phyloP scores from a whole-genome alignment of 2,113 vertebrate genomes.

The Neopipo cinnamomea region DNA sequence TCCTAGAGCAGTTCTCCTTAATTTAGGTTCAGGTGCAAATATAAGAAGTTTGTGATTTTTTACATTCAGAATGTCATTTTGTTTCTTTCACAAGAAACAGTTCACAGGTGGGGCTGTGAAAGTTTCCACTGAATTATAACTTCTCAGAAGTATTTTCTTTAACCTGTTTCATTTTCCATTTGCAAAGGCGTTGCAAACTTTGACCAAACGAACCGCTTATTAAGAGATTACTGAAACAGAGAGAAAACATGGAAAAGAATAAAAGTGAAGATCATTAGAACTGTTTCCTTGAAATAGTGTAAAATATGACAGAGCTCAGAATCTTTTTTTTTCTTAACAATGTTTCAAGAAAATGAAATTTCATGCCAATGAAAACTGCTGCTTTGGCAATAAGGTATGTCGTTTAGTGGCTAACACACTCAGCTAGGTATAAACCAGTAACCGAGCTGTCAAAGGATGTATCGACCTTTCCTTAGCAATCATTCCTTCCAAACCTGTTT shows the following conservation, averaged over 20 bases:
- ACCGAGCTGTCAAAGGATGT: neutral
- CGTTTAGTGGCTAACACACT: neutral
- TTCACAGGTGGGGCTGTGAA: neutral
- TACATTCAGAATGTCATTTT: neutral
- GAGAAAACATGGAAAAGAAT: neutral
- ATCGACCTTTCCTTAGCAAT: neutral
- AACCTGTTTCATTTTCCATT: neutral
- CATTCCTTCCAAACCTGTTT: conserved; percentile 1
- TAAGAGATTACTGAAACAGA: neutral
- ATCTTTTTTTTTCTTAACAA: neutral
- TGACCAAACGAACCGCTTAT: neutral
- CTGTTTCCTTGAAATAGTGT: neutral
- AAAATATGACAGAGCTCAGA: neutral
- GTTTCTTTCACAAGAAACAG: neutral
- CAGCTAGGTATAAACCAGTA: neutral
- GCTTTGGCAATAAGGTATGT: neutral
- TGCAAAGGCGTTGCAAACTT: neutral
- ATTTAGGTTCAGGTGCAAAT: neutral
- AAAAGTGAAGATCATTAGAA: neutral
- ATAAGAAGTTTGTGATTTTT: neutral
- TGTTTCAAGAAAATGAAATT: neutral
- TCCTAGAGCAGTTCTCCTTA: neutral
- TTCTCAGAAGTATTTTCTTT: neutral
- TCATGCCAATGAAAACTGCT: neutral
- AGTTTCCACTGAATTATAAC: neutral